Base-by-base conservation (phyloP, 2,113 vertebrate genomes). In the Oryzias curvinotus region DNA sequence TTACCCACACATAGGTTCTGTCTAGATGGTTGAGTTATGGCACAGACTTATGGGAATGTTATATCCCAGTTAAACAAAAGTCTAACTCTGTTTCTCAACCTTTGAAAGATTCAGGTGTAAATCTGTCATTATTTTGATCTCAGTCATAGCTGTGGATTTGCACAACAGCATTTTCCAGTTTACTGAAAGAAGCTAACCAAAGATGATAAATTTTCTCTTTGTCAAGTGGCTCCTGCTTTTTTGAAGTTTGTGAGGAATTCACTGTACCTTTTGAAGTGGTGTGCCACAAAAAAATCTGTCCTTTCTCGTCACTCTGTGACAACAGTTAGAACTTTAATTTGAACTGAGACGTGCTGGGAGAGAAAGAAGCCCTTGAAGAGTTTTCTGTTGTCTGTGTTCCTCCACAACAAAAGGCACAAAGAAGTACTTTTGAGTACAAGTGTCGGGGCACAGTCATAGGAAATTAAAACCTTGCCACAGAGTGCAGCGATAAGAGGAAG, bases 391-490 rank as follows among this genome's bases (percentile, higher is more conserved):
- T 58, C 57, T 60, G 19, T 68, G 44, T 23, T 65, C 50, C 23
- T 60, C 23, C 47, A 43, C 45, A 54, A 21, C 52, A 52, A 45
- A 44, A 48, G n/a, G 8, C 8, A n/a, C 47, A 18, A 48, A 47
- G 16, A 47, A 47, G 8, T 17, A 47, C 56, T 61, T 83, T 80
- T 52, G 25, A 50, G 52, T 47, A 59, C 42, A 65, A 48, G 76
- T 77, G 62, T 74, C 78, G 55, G 73, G 47, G 53, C 71, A 78
- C 71, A 57, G 73, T 56, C 52, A 57, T 44, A 73, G 75, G 55
- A 80, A 87, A 87, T 86, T 73, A 83, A 78, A 57, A 67, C 57
- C 26, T 55, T 58, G 51, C 53, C 77, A 73, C 58, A 68, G 60
- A 78, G 60, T 57, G 57, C 14, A 43, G 60, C 52, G 63, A 68